Evolutionary conservation across 2,797 vertebrate genomes (phyloP).

Genomic region (Hozukius guyotensis): DNA sequence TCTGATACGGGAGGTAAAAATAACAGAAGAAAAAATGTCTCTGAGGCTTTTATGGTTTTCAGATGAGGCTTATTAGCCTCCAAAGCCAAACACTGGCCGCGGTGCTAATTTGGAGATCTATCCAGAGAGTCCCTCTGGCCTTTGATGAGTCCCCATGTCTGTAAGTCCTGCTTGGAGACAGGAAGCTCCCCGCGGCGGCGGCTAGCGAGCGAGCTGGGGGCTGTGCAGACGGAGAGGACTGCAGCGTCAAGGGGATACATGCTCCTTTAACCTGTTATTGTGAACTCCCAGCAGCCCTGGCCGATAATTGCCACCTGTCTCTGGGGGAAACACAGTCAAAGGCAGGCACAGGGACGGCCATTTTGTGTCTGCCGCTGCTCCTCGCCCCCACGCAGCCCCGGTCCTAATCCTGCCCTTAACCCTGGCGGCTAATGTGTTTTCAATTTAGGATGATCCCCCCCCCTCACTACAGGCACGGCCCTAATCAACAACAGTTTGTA

Average conservation of each 20-base stretch:
- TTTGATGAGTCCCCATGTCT: constrained; percentile 67
- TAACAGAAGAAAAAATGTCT: constrained; percentile 1
- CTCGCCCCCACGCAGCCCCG: constrained; percentile 52
- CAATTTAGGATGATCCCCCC: constrained; percentile 84
- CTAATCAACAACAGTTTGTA: constrained; percentile 89
- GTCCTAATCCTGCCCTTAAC: constrained; percentile 79
- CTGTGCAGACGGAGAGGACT: constrained; percentile 65
- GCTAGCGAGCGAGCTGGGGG: constrained; percentile 39
- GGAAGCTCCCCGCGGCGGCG: constrained; percentile 66
- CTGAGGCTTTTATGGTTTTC: constrained; percentile 30
- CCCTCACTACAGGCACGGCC: constrained; percentile 66
- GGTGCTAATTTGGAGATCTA: constrained; percentile 69
- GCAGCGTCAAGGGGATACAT: constrained; percentile 82
- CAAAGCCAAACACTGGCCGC: constrained; percentile 44
- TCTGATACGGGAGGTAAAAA: constrained; percentile 20
- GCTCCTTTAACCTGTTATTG: constrained; percentile 85
- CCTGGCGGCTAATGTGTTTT: constrained; percentile 84
- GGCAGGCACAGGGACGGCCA: constrained; percentile 72
- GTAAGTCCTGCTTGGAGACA: constrained; percentile 62
- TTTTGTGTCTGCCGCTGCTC: constrained; percentile 74
- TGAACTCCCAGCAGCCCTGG: constrained; percentile 78
- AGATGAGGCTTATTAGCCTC: constrained; percentile 37
- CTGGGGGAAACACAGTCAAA: constrained; percentile 76
- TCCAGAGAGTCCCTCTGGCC: constrained; percentile 47
- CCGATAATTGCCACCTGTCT: constrained; percentile 81